Base-by-base conservation (phyloP, 2,113 vertebrate species). In the Lepus americanus region DNA sequence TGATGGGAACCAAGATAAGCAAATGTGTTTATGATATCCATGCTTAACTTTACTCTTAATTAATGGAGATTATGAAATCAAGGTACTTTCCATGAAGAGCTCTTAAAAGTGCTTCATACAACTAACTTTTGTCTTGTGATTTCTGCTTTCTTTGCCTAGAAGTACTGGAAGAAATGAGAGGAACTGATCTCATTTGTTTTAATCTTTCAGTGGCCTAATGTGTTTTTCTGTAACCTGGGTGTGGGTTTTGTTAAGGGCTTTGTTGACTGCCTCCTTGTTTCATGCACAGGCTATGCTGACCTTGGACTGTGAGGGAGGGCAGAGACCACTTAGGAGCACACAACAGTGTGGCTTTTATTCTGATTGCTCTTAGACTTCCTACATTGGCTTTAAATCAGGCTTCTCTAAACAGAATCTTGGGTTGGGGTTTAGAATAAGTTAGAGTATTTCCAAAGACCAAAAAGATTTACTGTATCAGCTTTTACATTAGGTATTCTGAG, bases 331-430 rank as follows among this genome's bases (percentile, higher is more conserved):
- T 51, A 79, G 33, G 33, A 82, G 81, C 27, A 51, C 44, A 13
- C 31, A 72, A 59, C 31, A 77, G 29, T 49, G 27, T 88, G 49
- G 17, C 66, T 94, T 82, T 73, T 79, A 73, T 73, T 90, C 73
- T 90, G n/a, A 63, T 86, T 96, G 70, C 76, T 90, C 82, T 94
- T 31, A 49, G 22, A 85, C 33, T 12, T 87, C 76, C 69, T 66
- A 9, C 59, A n/a, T 55, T 86, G 83, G 69, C 66, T 95, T 59
- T 39, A 36, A 76, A 55, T 20, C 31, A 86, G 80, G 23, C 13
- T 90, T 90, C 44, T 88, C 19, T 51, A 55, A 89, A 55, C 86
- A 94, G 44, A 94, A 53, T 63, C 78, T 86, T 49, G 29, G 77
- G 67, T 55, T 89, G 59, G 53, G 14, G 17, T 86, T 94, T 94